These are phyloP conservation scores for Osmoderma eremita DNA, from an alignment of 2,888 invertebrate genomes.

Conservation along the genomic window DNA sequence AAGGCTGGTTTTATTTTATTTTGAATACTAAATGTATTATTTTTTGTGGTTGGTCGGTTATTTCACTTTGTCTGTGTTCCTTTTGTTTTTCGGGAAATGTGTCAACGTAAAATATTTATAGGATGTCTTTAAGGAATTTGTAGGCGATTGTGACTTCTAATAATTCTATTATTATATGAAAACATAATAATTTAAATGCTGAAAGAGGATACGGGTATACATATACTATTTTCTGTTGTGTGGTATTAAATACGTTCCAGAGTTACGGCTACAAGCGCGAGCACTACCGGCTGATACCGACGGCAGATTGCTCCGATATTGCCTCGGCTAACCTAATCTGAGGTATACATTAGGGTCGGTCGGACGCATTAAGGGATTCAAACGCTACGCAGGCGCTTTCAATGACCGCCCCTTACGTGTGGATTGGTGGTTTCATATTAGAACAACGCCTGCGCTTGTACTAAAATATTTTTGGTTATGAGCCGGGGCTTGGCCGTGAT, in stretches of 20 bases:
- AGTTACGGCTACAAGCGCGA: slow-evolving; percentile 7
- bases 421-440: slow-evolving; percentile 53
- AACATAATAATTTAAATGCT: too few relatives aligned
- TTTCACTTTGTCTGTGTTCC: too few relatives aligned
- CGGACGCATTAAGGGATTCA: slow-evolving; percentile 59
- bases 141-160: too few relatives aligned
- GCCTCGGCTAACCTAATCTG: slow-evolving; percentile 59
- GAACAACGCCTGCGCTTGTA: slow-evolving; percentile 52
- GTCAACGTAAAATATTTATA: too few relatives aligned
- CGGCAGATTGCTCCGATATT: slow-evolving; percentile 57
- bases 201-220: background rate
- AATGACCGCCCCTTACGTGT: slow-evolving; percentile 45
- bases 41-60: too few relatives aligned
- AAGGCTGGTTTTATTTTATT: too few relatives aligned
- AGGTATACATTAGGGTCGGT: slow-evolving; percentile 61
- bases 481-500: slow-evolving; percentile 31
- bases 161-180: too few relatives aligned
- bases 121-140: too few relatives aligned
- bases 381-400: slow-evolving; percentile 55
- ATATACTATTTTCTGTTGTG: background rate
- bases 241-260: background rate
- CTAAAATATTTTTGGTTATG: slow-evolving; percentile 41
- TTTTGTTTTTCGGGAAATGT: too few relatives aligned
- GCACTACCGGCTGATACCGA: background rate
- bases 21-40: too few relatives aligned